Evolutionary conservation across 1,140 invertebrate genomes (phyloP).

Genomic region (Eriocheir sinensis): DNA sequence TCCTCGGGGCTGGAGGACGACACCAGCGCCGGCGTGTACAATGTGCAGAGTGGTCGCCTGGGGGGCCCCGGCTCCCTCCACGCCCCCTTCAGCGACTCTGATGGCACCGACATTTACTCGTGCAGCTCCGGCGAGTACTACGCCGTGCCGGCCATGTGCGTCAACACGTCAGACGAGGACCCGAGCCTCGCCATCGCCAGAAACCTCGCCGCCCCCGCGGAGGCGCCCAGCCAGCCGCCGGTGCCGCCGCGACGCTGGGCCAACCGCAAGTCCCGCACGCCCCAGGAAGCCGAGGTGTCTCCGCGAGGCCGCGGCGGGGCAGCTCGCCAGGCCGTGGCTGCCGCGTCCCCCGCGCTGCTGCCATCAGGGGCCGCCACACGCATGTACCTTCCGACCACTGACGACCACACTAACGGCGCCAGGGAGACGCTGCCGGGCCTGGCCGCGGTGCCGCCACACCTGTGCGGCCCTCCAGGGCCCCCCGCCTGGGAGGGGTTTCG

Average conservation of each 20-base stretch:
- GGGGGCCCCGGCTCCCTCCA: neutral
- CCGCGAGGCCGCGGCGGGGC: neutral
- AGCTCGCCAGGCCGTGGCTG: neutral
- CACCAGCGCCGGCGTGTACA: slow-evolving; percentile 62
- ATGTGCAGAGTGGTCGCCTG: slow-evolving; percentile 65
- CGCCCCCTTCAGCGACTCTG: slow-evolving; percentile 45
- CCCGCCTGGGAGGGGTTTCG: neutral
- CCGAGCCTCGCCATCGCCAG: neutral
- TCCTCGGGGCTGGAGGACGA: slow-evolving; percentile 20
- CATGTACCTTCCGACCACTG: neutral
- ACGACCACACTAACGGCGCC: neutral
- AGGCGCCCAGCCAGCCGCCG: slow-evolving; percentile 32
- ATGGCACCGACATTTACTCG: slow-evolving; percentile 48
- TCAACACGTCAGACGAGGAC: slow-evolving; percentile 77
- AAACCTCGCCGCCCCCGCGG: no score
- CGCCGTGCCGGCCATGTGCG: slow-evolving; percentile 74
- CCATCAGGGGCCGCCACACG: neutral
- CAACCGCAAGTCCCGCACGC: neutral
- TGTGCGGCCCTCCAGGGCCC: neutral
- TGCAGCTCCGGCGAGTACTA: slow-evolving; percentile 76
- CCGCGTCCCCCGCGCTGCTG: neutral
- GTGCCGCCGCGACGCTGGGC: slow-evolving; percentile 36
- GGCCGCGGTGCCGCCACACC: neutral
- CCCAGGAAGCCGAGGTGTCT: neutral
- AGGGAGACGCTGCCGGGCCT: neutral